A percentile compares a stretch with the other conserved stretches of the same genome.
These are phyloP conservation scores for Bujurquina vittata DNA, from an alignment of 2,113 vertebrate genomes.

Conservation along the genomic window DNA sequence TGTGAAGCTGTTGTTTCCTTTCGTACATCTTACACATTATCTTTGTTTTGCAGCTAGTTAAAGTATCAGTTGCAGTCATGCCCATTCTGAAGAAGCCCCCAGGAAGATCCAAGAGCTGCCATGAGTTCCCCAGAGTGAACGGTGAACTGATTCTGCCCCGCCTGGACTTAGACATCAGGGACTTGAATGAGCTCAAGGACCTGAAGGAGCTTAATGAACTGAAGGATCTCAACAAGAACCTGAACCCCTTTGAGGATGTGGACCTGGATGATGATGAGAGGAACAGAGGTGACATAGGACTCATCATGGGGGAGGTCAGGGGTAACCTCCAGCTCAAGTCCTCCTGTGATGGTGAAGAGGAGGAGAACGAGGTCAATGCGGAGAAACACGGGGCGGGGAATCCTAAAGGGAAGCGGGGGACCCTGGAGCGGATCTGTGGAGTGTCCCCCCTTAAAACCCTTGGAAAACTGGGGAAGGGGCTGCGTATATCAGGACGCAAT, in stretches of 20 bases:
- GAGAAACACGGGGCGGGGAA: constrained; percentile 74
- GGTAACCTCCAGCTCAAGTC: constrained; percentile 69
- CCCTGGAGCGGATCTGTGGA: constrained; percentile 87
- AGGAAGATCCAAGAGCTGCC: constrained; percentile 77
- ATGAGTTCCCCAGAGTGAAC: constrained; percentile 69
- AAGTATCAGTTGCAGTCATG: constrained; percentile 75
- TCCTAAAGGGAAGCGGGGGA: constrained; percentile 79
- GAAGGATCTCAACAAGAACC: constrained; percentile 74
- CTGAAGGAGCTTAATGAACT: constrained; percentile 75
- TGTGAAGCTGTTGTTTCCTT: not conserved
- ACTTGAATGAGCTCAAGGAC: constrained; percentile 71
- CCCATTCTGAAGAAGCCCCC: constrained; percentile 86
- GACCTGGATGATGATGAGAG: constrained; percentile 71
- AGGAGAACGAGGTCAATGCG: constrained; percentile 80
- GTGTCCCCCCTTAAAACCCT: constrained; percentile 86
- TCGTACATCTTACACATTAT: not conserved
- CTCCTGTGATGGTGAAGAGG: constrained; percentile 76
- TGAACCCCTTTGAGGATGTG: constrained; percentile 86
- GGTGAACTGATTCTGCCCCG: constrained; percentile 81
- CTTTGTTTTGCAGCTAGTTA: constrained; percentile 57
- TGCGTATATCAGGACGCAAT: constrained; percentile 78
- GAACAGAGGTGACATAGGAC: constrained; percentile 67
- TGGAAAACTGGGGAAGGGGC: constrained; percentile 81
- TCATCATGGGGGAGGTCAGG: constrained; percentile 69
- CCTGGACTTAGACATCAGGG: constrained; percentile 71